Evolutionary conservation across 2,113 vertebrate genomes (phyloP).

Genomic region (Mastomys coucha): DNA sequence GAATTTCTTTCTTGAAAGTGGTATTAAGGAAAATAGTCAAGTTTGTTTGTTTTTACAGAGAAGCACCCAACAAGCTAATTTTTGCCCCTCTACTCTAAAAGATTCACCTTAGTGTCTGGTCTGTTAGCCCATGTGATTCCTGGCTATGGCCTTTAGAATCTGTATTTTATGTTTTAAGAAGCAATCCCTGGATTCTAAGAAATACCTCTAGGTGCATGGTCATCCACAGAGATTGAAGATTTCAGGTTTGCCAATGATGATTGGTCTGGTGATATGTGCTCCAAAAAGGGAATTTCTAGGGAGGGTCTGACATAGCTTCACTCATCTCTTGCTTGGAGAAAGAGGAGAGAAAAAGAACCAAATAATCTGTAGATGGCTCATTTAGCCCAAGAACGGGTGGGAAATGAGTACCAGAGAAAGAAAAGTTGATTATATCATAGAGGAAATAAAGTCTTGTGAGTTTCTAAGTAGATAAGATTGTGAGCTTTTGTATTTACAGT

Average conservation of each 20-base stretch:
- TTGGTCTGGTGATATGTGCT: neutral
- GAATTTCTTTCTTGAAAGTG: neutral
- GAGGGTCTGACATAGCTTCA: neutral
- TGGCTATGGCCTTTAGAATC: neutral
- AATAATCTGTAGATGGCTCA: neutral
- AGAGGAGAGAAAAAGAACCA: neutral
- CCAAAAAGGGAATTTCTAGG: neutral
- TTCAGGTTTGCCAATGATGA: neutral
- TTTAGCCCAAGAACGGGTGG: neutral
- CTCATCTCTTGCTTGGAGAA: neutral
- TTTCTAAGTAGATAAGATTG: neutral
- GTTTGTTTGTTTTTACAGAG: neutral
- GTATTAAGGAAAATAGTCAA: neutral
- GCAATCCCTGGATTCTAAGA: neutral
- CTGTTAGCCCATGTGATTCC: neutral
- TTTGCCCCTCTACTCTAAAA: neutral
- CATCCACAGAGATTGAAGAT: neutral
- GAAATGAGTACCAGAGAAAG: neutral
- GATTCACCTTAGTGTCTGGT: neutral
- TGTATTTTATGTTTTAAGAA: neutral
- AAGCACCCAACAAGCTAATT: neutral
- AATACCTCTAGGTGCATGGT: neutral
- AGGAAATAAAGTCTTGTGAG: neutral
- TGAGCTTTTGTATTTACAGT: neutral
- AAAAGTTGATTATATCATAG: neutral